Conservation (phyloP, 1,140 invertebrate genomes). For the Drosophila parabipectinata region DNA sequence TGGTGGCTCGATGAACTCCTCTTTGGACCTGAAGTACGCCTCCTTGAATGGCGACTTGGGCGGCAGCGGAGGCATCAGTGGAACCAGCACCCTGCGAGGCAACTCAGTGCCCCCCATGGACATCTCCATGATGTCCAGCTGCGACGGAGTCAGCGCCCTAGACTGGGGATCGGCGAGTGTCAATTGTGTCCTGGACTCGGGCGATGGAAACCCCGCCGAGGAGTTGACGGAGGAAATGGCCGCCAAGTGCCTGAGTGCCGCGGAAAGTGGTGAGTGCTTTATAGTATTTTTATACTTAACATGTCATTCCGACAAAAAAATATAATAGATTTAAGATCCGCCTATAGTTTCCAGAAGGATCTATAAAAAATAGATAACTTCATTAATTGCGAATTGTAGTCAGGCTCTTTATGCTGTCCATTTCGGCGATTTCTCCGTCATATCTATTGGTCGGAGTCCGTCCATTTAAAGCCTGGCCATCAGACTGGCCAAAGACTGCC, state of each 20-base stretch:
- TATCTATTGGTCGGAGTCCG: not conserved
- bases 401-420: conserved; percentile 13
- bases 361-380: conserved; percentile 17
- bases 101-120: conserved; percentile 68
- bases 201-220: conserved; percentile 63
- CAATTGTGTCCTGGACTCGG: conserved; percentile 58
- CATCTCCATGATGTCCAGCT: conserved; percentile 58
- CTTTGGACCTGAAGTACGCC: conserved; percentile 72
- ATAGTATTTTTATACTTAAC: not conserved
- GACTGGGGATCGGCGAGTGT: conserved; percentile 69
- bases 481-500: not conserved
- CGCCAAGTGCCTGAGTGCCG: conserved; percentile 73
- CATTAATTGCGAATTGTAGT: conserved; percentile 21
- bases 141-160: conserved; percentile 59
- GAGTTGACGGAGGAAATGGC: conserved; percentile 72
- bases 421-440: conserved; percentile 29
- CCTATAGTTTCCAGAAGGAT: not conserved
- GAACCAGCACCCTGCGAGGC: conserved; percentile 67
- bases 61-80: conserved; percentile 42
- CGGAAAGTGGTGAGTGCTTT: conserved; percentile 72
- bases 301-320: not conserved
- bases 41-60: conserved; percentile 49
- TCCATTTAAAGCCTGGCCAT: not conserved
- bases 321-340: conserved; percentile 5
- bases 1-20: conserved; percentile 75